These are phyloP conservation scores for Dipodomys stephensi DNA, from an alignment of 2,113 vertebrate genomes.

Conservation along the genomic window DNA sequence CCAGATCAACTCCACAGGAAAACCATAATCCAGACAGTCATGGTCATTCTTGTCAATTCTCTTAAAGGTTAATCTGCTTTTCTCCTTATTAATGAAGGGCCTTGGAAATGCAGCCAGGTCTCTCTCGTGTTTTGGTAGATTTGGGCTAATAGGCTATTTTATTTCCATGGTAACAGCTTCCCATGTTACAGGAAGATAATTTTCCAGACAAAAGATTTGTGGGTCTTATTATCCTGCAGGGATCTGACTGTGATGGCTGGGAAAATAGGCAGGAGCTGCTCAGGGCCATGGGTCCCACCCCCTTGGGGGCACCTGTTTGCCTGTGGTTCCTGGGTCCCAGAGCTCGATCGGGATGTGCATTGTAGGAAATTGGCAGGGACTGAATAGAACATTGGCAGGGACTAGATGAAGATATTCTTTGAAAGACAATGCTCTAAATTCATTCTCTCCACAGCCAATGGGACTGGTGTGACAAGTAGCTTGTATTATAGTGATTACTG, in stretches of 20 bases:
- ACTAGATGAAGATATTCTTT: constrained; percentile 60
- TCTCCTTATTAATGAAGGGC: constrained; percentile 75
- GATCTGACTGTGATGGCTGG: constrained; percentile 55
- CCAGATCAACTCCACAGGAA: constrained; percentile 57
- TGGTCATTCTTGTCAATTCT: constrained; percentile 35
- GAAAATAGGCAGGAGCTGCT: constrained; percentile 25
- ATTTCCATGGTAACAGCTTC: constrained; percentile 89
- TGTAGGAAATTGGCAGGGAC: constrained; percentile 27
- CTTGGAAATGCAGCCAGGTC: constrained; percentile 72
- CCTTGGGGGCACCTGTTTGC: constrained; percentile 35
- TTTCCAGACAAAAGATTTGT: constrained; percentile 82
- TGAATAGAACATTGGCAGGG: background rate
- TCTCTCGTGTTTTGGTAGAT: constrained; percentile 84
- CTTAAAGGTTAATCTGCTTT: constrained; percentile 69
- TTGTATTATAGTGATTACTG: background rate
- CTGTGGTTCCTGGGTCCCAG: background rate
- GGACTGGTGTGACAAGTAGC: constrained; percentile 44
- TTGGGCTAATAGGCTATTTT: constrained; percentile 82
- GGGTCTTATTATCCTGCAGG: constrained; percentile 71
- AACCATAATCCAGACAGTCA: constrained; percentile 58
- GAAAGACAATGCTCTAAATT: constrained; percentile 49
- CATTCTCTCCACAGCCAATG: constrained; percentile 21
- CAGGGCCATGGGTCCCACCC: background rate
- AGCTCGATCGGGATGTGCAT: background rate
- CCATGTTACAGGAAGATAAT: constrained; percentile 78